Base-by-base conservation (phyloP, 2,797 vertebrate genomes). In the Steatocranus sp. region DNA sequence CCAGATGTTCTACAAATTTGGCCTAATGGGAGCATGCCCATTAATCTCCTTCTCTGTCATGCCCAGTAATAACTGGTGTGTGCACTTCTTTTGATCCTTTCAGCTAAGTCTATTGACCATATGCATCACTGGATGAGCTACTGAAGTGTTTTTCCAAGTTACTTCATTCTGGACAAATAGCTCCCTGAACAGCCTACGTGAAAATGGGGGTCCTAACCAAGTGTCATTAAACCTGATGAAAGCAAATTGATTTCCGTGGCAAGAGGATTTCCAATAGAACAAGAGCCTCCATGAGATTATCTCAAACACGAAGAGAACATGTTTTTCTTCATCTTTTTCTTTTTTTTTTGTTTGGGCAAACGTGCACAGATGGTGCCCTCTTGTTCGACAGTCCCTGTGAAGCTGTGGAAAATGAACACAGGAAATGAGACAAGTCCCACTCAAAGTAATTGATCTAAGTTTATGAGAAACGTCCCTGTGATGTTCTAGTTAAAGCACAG, bases 151-250 rank as follows among this genome's bases (percentile, higher is more conserved):
- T 87, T 79, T 56, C 76, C 51, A 83, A 86, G 76, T 93, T 87
- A 81, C 81, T 91, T 84, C 61, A 85, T 76, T 78, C 73, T 82
- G 58, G 18, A 54, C 76, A 74, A 89, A 88, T 34, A 84, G 85
- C 83, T 87, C 61, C 79, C 85, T 80, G 54, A 88, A 84, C 73
- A 66, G 76, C 75, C 83, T 77, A 14, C 63, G 75, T 75, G 80
- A 83, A 82, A 87, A 86, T 46, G 63, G 83, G 74, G 83, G 73
- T 75, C 36, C 66, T 88, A 88, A 92, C 88, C 84, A 91, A 95
- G 93, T 91, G 91, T 91, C 91, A 93, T 95, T 93, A 93, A 78
- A 34, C 82, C 78, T 91, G 91, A 93, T 92, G 91, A 93, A 93
- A 94, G 90, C 84, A 91, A 92, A 95, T 92, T 92, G 91, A 94